Percentiles rank a stretch among this genome's conserved stretches.
Evolutionary conservation across 2,888 invertebrate species (phyloP).

Genomic region (Argyresthia albistria): DNA sequence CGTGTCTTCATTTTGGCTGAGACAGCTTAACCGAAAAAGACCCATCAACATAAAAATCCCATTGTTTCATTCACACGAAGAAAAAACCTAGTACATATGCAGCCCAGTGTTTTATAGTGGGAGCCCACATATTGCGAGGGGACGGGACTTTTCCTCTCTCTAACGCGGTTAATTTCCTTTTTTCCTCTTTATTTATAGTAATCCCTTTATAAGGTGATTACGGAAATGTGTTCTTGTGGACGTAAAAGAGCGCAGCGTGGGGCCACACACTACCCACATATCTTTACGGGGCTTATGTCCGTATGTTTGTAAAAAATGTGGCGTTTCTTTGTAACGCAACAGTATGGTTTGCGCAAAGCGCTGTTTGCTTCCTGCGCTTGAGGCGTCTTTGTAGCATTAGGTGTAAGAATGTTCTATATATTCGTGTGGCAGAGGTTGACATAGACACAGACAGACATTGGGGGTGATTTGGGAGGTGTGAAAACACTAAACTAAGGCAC

Average conservation of each 20-base stretch:
- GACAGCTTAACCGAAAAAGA: no score
- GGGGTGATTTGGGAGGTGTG: no score
- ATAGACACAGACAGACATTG: no score
- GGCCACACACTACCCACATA: conserved; percentile 29
- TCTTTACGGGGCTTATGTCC: conserved; percentile 33
- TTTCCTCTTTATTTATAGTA: conserved; percentile 72
- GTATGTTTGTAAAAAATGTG: not conserved
- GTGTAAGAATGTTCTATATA: no score
- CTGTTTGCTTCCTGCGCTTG: no score
- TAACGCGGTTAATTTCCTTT: conserved; percentile 73
- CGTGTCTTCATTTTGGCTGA: no score
- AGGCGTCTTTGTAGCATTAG: no score
- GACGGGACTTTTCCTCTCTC: conserved; percentile 58
- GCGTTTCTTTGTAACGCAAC: not conserved
- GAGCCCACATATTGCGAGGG: conserved; percentile 68
- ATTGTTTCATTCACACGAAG: conserved; percentile 63
- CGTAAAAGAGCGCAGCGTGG: conserved; percentile 68
- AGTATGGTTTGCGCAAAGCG: no score
- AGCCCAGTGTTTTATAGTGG: conserved; percentile 59
- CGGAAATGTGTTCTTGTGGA: conserved; percentile 71
- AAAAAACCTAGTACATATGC: conserved; percentile 36
- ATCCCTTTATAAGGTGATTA: conserved; percentile 73
- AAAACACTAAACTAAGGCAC: no score
- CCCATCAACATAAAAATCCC: conserved; percentile 35
- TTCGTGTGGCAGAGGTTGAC: no score